phyloP scores from a whole-genome alignment of 2,797 vertebrate genomes.

The Urophycis tenuis region DNA sequence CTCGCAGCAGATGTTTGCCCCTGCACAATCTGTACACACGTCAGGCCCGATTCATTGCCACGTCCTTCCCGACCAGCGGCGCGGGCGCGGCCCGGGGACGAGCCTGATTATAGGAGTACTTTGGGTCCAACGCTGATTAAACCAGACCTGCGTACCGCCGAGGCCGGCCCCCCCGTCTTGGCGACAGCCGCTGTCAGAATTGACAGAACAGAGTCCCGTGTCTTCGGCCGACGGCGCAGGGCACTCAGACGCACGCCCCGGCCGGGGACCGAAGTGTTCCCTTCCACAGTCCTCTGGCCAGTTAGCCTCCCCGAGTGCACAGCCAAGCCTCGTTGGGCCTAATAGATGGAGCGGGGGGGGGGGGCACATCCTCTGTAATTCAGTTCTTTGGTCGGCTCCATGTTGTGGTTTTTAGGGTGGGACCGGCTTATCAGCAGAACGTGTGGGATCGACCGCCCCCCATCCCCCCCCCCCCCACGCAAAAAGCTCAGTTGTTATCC shows the following conservation, averaged over 20 bases:
- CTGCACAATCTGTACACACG: slow-evolving; percentile 63
- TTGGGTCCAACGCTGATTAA: slow-evolving; percentile 69
- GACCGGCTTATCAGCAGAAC: slow-evolving; percentile 71
- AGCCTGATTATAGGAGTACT: slow-evolving; percentile 63
- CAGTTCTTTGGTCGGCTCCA: slow-evolving; percentile 55
- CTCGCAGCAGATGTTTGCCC: slow-evolving; percentile 75
- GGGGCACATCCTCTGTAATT: slow-evolving; percentile 55
- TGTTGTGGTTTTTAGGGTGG: slow-evolving; percentile 51
- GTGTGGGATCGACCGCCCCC: slow-evolving; percentile 39
- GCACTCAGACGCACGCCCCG: slow-evolving; percentile 58
- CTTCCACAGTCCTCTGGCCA: slow-evolving; percentile 51
- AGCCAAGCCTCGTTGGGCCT: slow-evolving; percentile 44
- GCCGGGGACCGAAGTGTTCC: slow-evolving; percentile 49
- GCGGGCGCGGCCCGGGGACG: slow-evolving; percentile 53
- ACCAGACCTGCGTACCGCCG: slow-evolving; percentile 50
- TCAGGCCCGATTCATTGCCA: slow-evolving; percentile 62
- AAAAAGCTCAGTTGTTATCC: slow-evolving; percentile 59
- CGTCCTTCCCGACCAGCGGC: slow-evolving; percentile 54
- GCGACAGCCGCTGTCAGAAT: slow-evolving; percentile 59
- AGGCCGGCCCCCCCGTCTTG: slow-evolving; percentile 50
- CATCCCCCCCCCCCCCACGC: slow-evolving; percentile 37
- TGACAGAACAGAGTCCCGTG: slow-evolving; percentile 57
- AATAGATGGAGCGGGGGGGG: slow-evolving; percentile 38
- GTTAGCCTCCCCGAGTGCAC: slow-evolving; percentile 36
- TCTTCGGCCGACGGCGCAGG: slow-evolving; percentile 61